Evolutionary conservation across 2,113 vertebrate genomes (phyloP), one percentile per base, ranked within the genome.

Genomic region (Gymnobelideus leadbeateri): DNA sequence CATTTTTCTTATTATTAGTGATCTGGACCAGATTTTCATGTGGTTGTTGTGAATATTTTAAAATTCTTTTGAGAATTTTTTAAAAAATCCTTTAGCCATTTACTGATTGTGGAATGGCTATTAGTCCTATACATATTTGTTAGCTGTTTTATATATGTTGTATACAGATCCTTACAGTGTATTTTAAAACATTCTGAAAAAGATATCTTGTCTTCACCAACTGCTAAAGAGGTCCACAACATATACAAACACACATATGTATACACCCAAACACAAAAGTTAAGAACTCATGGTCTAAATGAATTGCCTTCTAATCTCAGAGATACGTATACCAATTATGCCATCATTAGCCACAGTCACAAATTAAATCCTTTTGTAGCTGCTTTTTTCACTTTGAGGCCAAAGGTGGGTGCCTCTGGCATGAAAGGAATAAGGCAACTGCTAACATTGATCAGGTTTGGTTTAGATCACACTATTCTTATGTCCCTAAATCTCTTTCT

Each of bases 311-410:
- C 54, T 89, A 21, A 9, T 24, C 24, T 26, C 49, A 51, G 43
- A 37, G 52, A 16, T 49, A n/a, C 2, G 4, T 0, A 53, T 28
- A 28, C 43, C 47, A 89, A 24, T n/a, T 26, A 8, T 19, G 51
- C n/a, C 11, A 5, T 3, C n/a, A 31, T 49, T 21, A 1, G 8
- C 11, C 50, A 61, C 11, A 11, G n/a, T 31, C 21, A 0, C 51
- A 61, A 61, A 53, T 68, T 11, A 89, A n/a, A 21, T 25, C 16
- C 19, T 49, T 61, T 31, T 89, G 28, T 16, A 12, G 53, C 50
- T 94, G 46, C 51, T 1, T 37, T 14, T 91, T 46, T 52, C 89
- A 16, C 47, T 91, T 14, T 14, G 89, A 90, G 52, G 21, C 51
- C 47, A 51, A 84, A 61, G 12, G 37, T 21, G 26, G 50, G 91